Percentiles rank a stretch among this genome's conserved stretches.
phyloP scores from a whole-genome alignment of 2,797 vertebrate species.

The Mionectes olivaceus region DNA sequence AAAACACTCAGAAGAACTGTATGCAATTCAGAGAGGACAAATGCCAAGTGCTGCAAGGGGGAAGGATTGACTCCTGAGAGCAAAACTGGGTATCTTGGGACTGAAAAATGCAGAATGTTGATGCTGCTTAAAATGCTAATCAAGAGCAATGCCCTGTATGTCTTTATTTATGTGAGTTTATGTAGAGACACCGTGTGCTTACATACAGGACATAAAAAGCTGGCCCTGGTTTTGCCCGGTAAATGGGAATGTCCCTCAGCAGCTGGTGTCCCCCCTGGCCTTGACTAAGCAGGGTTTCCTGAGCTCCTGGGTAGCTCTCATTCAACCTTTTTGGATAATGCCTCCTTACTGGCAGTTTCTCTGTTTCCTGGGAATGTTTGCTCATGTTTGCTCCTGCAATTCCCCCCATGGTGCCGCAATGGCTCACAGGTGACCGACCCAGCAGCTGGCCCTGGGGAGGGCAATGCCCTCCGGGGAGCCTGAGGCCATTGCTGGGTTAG shows the following conservation, averaged over 20 bases:
- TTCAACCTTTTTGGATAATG: background rate
- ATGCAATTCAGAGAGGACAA: background rate
- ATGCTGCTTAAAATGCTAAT: background rate
- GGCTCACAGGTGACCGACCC: background rate
- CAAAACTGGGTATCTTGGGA: fast-evolving
- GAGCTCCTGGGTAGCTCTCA: background rate
- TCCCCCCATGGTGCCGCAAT: fast-evolving
- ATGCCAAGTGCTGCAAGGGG: background rate
- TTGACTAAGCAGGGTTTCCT: background rate
- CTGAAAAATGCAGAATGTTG: background rate
- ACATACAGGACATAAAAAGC: fast-evolving
- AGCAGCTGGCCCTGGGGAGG: background rate
- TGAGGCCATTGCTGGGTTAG: fast-evolving
- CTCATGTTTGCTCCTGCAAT: fast-evolving
- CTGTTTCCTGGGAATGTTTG: background rate
- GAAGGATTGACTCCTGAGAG: background rate
- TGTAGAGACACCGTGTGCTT: background rate
- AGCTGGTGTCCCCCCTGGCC: background rate
- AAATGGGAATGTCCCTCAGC: background rate
- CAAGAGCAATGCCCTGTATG: background rate
- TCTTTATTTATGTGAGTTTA: background rate
- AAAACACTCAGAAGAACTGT: background rate
- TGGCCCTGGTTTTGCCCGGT: background rate
- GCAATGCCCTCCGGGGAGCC: background rate
- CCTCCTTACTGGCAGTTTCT: background rate